A percentile compares a stretch with the other conserved stretches of the same genome.
phyloP scores from a whole-genome alignment of 2,797 vertebrate species.

The Sebastes miniatus region DNA sequence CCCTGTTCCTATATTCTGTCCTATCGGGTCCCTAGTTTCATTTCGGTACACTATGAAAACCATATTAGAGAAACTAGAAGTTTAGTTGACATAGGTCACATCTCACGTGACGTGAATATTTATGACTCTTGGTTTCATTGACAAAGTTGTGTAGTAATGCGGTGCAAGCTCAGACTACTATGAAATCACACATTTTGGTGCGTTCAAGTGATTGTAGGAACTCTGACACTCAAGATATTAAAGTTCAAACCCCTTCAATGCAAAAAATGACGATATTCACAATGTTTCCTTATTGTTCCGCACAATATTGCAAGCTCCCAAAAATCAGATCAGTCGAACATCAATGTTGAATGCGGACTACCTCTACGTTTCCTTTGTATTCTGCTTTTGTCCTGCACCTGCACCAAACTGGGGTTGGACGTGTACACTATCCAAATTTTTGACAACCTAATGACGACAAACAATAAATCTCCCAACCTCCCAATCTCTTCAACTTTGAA shows the following conservation, averaged over 20 bases:
- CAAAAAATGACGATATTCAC: background rate
- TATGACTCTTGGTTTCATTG: background rate
- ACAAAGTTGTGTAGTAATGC: background rate
- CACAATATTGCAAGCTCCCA: background rate
- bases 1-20: background rate
- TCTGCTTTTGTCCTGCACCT: background rate
- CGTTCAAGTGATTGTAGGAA: background rate
- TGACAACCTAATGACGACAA: background rate
- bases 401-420: background rate
- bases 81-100: background rate
- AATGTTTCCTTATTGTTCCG: background rate
- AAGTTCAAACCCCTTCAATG: background rate
- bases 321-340: background rate
- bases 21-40: background rate
- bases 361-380: background rate
- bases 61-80: background rate
- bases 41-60: background rate
- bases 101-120: background rate
- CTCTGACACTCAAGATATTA: background rate
- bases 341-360: background rate
- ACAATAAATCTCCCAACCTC: background rate
- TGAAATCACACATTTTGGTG: background rate
- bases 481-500: background rate
- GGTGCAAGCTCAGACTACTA: too few species aligned
- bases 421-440: background rate